phyloP scores from a whole-genome alignment of 1,140 invertebrate genomes.

The Drosophila arizonae region DNA sequence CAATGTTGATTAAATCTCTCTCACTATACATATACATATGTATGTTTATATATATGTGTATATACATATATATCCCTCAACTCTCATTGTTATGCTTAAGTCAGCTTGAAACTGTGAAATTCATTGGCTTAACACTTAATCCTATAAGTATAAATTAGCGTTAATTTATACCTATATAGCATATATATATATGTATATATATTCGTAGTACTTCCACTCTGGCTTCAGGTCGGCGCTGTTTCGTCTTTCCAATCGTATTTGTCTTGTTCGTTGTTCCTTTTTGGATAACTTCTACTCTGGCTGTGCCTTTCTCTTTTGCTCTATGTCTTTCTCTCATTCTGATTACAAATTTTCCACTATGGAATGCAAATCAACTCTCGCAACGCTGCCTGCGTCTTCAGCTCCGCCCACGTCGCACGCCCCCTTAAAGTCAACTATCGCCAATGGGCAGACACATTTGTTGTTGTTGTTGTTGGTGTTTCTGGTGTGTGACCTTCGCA shows the following conservation, averaged over 20 bases:
- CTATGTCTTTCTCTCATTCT: not conserved
- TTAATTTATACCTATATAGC: no score
- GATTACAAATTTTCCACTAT: conserved; percentile 44
- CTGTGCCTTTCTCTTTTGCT: not conserved
- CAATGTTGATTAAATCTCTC: no score
- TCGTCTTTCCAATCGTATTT: not conserved
- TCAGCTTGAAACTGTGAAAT: not conserved
- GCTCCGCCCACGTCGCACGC: conserved; percentile 35
- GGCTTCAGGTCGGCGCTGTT: not conserved
- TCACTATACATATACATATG: no score
- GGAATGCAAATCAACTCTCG: conserved; percentile 45
- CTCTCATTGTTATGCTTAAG: not conserved
- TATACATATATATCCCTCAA: no score
- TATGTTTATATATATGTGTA: no score
- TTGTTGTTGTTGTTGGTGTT: conserved; percentile 31
- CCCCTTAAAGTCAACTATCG: conserved; percentile 11
- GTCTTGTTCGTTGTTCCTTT: not conserved
- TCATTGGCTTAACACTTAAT: not conserved
- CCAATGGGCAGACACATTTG: conserved; percentile 35
- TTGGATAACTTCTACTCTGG: not conserved
- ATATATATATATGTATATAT: not conserved
- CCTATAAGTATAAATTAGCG: no score
- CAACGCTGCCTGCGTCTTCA: conserved; percentile 29
- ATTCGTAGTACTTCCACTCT: not conserved
- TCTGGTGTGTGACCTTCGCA: conserved; percentile 69